phyloP scores from a whole-genome alignment of 2,888 invertebrate species.

The Perithous albicinctus region DNA sequence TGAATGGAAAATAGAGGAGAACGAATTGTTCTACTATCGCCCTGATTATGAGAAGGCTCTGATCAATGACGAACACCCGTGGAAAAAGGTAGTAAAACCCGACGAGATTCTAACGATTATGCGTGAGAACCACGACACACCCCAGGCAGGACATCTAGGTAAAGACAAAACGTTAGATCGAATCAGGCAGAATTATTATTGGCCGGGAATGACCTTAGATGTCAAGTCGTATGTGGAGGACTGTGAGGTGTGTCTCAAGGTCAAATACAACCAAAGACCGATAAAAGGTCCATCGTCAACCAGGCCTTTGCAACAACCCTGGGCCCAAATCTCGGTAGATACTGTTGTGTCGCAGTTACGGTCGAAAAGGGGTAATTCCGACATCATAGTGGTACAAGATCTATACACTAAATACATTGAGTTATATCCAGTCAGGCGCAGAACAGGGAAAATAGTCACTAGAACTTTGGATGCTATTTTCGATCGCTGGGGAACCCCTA shows the following conservation, averaged over 20 bases:
- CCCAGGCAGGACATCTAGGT: too few species aligned
- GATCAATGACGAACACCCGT: conserved; percentile 47
- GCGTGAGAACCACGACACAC: too few species aligned
- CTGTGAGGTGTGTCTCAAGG: too few species aligned
- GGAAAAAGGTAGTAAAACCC: conserved; percentile 50
- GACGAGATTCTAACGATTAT: conserved; percentile 24
- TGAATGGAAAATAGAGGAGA: conserved; percentile 57
- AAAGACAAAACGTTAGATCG: conserved; percentile 56
- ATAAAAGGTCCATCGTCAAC: conserved; percentile 37
- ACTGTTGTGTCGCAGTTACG: too few species aligned
- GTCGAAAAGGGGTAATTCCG: too few species aligned
- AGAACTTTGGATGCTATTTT: conserved; percentile 18
- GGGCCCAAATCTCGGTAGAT: conserved; percentile 50
- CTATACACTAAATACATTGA: too few species aligned
- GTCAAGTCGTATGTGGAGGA: too few species aligned
- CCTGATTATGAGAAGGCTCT: conserved; percentile 29
- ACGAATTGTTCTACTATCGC: conserved; percentile 40
- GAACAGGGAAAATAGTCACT: conserved; percentile 31
- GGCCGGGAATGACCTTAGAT: too few species aligned
- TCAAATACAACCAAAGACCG: too few species aligned
- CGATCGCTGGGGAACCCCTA: conserved; percentile 46
- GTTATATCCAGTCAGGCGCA: conserved; percentile 26
- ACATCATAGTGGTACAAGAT: too few species aligned
- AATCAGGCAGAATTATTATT: too few species aligned
- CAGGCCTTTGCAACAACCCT: conserved; percentile 36